Evolutionary conservation across 2,797 vertebrate genomes (phyloP), one percentile per base, ranked within the genome.

Genomic region (Acanthornis magna): DNA sequence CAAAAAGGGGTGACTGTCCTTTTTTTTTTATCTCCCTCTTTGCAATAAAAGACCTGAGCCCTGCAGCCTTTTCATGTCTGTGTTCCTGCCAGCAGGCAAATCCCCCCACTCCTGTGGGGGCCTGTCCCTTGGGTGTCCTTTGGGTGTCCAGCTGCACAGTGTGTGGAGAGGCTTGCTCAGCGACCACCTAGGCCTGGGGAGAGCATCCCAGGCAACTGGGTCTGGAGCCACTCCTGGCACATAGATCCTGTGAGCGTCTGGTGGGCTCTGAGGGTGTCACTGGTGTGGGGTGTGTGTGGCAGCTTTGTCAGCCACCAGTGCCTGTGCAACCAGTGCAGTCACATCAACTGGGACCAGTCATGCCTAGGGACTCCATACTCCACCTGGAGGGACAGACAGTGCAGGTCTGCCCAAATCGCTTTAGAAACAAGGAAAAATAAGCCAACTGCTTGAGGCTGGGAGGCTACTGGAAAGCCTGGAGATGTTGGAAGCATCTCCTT

Each of bases 31-130:
- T 66, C 51, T 97, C 88, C 63, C 50, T 93, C 92, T 97, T 97
- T 96, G 93, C 96, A 97, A 97, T 97, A 97, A 97, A 97, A 90
- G 81, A 80, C 78, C 36, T 54, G 77, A 96, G 75, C 87, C 92
- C 91, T 70, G 48, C 62, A 66, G 60, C 91, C 72, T 91, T 67
- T 71, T 80, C 16, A 4, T 85, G 38, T 94, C 20, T 92, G 50
- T 66, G 16, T 91, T 57, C 65, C 71, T 71, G 58, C 29, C 4
- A 4, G 58, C 47, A 54, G 50, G 54, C 45, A 42, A n/a, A 45
- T 63, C 16, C 11, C 11, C 11, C 10, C 7, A 5, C 21, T 72
- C 27, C 76, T 5, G 0, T 22, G 77, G 40, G 26, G 14, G 10
- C 15, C 23, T 43, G 30, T 67, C 15, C 26, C n/a, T 51, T 3